Evolutionary conservation across 1,140 invertebrate species (phyloP).

Genomic region (Adelges cooleyi): DNA sequence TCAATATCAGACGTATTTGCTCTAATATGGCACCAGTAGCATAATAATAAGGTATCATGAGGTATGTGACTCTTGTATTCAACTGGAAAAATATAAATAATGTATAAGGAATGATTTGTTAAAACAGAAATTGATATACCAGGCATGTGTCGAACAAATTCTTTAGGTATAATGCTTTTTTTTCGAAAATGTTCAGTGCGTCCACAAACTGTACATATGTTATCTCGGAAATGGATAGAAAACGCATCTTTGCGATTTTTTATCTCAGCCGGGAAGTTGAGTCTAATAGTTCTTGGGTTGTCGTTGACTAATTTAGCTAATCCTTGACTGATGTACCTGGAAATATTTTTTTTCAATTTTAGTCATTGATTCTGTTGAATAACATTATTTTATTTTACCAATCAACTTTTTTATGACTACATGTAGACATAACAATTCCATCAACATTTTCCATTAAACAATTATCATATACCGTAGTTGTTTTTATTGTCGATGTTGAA

Average conservation of each 20-base stretch:
- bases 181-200: slow-evolving; percentile 53
- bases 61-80: slow-evolving; percentile 72
- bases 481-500: slow-evolving; percentile 16
- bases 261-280: slow-evolving; percentile 72
- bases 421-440: slow-evolving; percentile 64
- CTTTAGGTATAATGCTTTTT: slow-evolving; percentile 71
- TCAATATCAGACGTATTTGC: slow-evolving; percentile 57
- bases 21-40: slow-evolving; percentile 57
- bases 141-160: slow-evolving; percentile 75
- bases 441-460: slow-evolving; percentile 67
- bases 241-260: slow-evolving; percentile 48
- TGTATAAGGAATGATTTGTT: slow-evolving; percentile 2
- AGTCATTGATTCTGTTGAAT: no score
- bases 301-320: slow-evolving; percentile 48
- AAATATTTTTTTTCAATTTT: neutral
- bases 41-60: slow-evolving; percentile 69
- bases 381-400: slow-evolving; percentile 52
- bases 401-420: slow-evolving; percentile 64
- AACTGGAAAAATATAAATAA: slow-evolving; percentile 39
- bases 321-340: slow-evolving; percentile 53
- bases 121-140: slow-evolving; percentile 38
- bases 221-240: slow-evolving; percentile 36
- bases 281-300: slow-evolving; percentile 59
- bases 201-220: slow-evolving; percentile 78
- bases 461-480: slow-evolving; percentile 62